phyloP scores from a whole-genome alignment of 2,113 vertebrate species.

The Eublepharis macularius region DNA sequence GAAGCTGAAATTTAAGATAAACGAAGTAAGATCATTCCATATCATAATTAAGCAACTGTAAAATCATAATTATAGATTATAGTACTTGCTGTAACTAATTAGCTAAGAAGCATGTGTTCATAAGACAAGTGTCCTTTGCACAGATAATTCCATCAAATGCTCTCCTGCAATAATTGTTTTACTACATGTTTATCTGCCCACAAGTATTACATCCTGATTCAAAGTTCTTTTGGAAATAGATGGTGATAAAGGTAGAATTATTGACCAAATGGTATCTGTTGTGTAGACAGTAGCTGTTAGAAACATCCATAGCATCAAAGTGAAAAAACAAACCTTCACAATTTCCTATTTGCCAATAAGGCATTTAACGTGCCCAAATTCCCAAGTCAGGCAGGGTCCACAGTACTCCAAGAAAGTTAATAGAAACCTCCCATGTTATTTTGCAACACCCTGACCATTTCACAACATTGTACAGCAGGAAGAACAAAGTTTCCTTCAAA shows the following conservation, averaged over 20 bases:
- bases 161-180: not conserved
- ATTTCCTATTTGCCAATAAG: not conserved
- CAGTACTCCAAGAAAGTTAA: not conserved
- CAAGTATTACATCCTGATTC: not conserved
- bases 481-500: not conserved
- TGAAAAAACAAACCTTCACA: not conserved
- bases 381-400: too few relatives aligned
- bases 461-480: not conserved
- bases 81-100: not conserved
- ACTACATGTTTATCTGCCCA: not conserved
- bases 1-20: constrained; percentile 79
- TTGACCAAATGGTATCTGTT: not conserved
- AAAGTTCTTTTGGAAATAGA: not conserved
- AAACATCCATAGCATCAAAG: not conserved
- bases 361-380: not conserved
- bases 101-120: not conserved
- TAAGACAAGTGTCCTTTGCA: not conserved
- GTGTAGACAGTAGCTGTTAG: not conserved
- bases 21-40: not conserved
- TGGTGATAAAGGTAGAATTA: not conserved
- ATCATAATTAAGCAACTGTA: not conserved
- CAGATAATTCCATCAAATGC: not conserved
- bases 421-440: not conserved
- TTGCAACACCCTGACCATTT: too few relatives aligned
- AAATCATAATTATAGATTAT: too few relatives aligned